Base-by-base conservation (phyloP, 1,140 invertebrate species). In the Trachymyrmex septentrionalis region DNA sequence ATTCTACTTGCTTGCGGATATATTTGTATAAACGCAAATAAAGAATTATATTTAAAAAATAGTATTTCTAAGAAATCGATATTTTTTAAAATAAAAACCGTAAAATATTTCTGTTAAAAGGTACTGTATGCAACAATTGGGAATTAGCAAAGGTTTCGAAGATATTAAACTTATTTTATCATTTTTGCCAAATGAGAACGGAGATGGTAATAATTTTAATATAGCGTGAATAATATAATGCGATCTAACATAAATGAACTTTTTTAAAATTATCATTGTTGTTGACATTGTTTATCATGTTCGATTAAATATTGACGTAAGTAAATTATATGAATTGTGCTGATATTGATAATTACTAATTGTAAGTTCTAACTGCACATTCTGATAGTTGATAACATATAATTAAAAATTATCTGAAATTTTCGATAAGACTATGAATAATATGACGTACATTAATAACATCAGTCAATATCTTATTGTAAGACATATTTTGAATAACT, bases 51-150 rank as follows among this genome's bases (percentile, higher is more conserved):
- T 24, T 21, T 12, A 38, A 72, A 55, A 10, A 34, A 27, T 27
- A 12, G 1, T 44, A 10, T 67, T 80, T 38, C 30, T 19, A 44
- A 67, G 6, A 55, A 44, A 30, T 14, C 50, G 7, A 30, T 44
- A 57, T 53, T 66, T 85, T 34, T 12, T 0, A 9, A 61, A 84
- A 73, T 63, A 48, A 34, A 34, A 34, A 24, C n/a, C 2, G 16
- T 16, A 34, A 77, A 78, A 85, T 77, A 53, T 86, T 72, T 86
- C 44, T 86, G 64, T 86, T 82, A 30, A 19, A 84, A 91, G 91
- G 78, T 90, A 89, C 30, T 91, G 90, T 77, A 73, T 91, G 19
- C 12, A 67, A 76, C 50, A 57, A 6, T 27, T 61, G 4, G 38
- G 19, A 57, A 34, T n/a, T 27, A 12, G 14, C 5, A 44, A 85